Percentiles rank a stretch among this genome's conserved stretches.
Conservation (phyloP, 2,113 vertebrate genomes). For the Paradoxurus hermaphroditus region DNA sequence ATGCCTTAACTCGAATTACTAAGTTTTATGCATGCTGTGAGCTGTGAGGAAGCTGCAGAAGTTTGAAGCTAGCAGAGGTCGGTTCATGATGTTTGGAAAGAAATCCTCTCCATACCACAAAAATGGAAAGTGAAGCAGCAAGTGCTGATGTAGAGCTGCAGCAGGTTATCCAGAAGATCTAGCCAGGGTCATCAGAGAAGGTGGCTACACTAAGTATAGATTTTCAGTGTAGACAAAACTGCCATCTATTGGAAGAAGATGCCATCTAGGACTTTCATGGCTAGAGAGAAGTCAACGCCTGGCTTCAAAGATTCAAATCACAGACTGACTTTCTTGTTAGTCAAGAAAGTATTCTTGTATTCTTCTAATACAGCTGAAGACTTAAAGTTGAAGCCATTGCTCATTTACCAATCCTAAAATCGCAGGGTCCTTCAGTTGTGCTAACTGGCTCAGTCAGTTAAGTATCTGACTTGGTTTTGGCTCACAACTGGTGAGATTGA, state of each 20-base stretch:
- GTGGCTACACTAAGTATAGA: background rate
- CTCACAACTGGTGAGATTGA: too few relatives aligned
- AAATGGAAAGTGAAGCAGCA: background rate
- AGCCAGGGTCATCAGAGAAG: background rate
- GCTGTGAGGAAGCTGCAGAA: background rate
- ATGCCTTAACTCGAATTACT: background rate
- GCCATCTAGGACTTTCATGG: background rate
- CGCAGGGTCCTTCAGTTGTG: background rate
- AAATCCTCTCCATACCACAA: background rate
- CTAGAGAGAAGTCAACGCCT: background rate
- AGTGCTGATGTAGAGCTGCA: background rate
- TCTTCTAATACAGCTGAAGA: background rate
- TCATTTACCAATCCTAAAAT: background rate
- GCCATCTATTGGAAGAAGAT: background rate
- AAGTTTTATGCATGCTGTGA: background rate
- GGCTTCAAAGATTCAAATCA: background rate
- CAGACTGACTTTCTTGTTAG: background rate
- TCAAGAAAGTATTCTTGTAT: too few relatives aligned
- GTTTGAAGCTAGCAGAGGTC: background rate
- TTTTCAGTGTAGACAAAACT: background rate
- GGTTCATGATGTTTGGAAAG: background rate
- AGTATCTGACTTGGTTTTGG: too few relatives aligned
- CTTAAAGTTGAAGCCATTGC: background rate
- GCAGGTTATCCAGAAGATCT: background rate
- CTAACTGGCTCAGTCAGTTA: too few relatives aligned